These are phyloP conservation scores for Dinoponera quadriceps DNA, from an alignment of 1,140 invertebrate species.

Conservation along the genomic window DNA sequence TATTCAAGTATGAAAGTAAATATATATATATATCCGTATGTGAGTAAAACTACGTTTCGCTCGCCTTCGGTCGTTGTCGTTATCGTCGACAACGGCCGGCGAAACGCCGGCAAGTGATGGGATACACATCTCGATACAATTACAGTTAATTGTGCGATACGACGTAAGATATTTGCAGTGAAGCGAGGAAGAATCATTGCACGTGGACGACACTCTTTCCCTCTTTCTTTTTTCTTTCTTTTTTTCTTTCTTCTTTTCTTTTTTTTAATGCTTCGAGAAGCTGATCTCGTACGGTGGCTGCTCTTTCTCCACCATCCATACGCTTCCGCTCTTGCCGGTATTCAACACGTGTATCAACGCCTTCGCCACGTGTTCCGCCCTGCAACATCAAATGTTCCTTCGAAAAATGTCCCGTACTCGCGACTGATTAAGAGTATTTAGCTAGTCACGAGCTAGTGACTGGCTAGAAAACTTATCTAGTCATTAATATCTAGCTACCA, in stretches of 20 bases:
- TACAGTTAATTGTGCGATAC: constrained; percentile 68
- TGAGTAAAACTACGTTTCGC: constrained; percentile 16
- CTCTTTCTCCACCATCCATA: constrained; percentile 90
- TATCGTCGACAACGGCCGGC: background rate
- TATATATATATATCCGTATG: no score
- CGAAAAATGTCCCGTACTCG: background rate
- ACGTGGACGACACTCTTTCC: background rate
- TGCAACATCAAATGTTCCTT: constrained; percentile 71
- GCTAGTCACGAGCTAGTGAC: no score
- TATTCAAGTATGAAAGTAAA: constrained; percentile 19
- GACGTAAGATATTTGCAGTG: constrained; percentile 67
- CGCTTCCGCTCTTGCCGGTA: constrained; percentile 89
- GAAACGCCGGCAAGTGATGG: background rate
- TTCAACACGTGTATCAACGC: constrained; percentile 88
- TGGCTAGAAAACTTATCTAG: no score
- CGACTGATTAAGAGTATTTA: no score
- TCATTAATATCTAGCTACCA: no score
- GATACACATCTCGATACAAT: constrained; percentile 55
- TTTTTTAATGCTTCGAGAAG: constrained; percentile 78
- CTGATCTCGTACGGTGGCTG: constrained; percentile 88
- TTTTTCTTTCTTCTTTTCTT: background rate
- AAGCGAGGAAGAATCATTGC: constrained; percentile 66
- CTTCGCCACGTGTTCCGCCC: constrained; percentile 89
- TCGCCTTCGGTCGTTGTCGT: background rate
- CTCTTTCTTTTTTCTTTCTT: no score